These are phyloP conservation scores for Dicrurus megarhynchus DNA, from an alignment of 2,113 vertebrate species.

Conservation along the genomic window DNA sequence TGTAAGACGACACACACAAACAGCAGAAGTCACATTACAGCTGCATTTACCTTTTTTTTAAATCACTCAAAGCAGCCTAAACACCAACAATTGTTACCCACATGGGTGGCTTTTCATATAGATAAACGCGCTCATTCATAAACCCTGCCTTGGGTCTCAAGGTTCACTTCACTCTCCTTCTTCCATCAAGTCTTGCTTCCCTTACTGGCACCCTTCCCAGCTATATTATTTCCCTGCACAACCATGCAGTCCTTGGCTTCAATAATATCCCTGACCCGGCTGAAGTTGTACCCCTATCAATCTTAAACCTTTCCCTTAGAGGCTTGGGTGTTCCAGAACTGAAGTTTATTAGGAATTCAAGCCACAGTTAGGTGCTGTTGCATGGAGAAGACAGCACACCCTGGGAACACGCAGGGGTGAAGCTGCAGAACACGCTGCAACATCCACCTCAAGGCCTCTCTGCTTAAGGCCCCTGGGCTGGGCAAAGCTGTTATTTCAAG, in stretches of 20 bases:
- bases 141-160: background rate
- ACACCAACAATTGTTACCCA: conserved; percentile 18
- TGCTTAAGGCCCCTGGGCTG: background rate
- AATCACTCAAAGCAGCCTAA: background rate
- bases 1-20: conserved; percentile 52
- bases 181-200: conserved; percentile 1
- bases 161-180: background rate
- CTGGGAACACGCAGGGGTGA: background rate
- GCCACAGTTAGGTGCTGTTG: rapidly evolving
- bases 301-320: background rate
- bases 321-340: background rate
- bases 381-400: background rate
- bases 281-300: background rate
- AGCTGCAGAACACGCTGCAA: background rate
- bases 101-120: background rate
- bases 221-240: background rate
- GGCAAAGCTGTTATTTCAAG: conserved; percentile 1
- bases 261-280: background rate
- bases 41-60: background rate
- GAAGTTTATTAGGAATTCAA: background rate
- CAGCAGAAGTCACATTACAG: conserved; percentile 52
- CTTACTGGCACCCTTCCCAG: background rate
- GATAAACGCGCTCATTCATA: conserved; percentile 4
- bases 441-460: background rate
- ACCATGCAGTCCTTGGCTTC: background rate